A percentile compares a stretch with the other conserved stretches of the same genome.
These are phyloP conservation scores for Apis florea DNA, from an alignment of 1,140 invertebrate species.

Conservation along the genomic window DNA sequence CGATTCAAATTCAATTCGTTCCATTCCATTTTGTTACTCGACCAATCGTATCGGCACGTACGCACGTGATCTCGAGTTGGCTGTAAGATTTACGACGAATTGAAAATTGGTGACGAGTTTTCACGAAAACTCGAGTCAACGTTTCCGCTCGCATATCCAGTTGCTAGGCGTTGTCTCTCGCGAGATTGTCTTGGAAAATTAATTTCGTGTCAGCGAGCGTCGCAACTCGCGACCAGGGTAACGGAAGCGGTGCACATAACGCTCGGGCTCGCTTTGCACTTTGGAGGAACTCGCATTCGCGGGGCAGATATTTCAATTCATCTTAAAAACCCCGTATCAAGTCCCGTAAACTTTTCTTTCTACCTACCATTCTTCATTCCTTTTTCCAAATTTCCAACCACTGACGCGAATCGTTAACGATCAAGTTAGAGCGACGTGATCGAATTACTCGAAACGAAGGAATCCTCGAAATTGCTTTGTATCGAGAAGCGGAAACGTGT, in stretches of 20 bases:
- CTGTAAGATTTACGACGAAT: background rate
- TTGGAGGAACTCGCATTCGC: background rate
- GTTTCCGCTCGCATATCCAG: slow-evolving; percentile 1
- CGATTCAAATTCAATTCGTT: no score
- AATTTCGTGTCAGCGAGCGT: slow-evolving; percentile 13
- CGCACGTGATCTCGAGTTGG: background rate
- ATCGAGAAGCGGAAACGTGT: background rate
- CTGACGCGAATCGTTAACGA: background rate
- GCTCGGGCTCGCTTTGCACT: background rate
- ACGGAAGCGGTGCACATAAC: background rate
- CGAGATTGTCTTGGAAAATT: slow-evolving; percentile 30
- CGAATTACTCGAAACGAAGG: background rate
- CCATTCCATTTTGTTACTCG: no score
- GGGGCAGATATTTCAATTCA: slow-evolving; percentile 22
- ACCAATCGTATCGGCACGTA: background rate
- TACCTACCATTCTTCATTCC: background rate
- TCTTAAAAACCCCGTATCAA: background rate
- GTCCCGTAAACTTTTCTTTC: background rate
- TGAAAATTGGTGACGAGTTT: background rate
- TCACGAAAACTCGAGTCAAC: background rate
- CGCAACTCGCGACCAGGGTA: background rate
- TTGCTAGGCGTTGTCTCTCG: background rate
- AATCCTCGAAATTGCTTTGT: background rate
- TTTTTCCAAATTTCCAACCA: background rate
- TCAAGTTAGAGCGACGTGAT: background rate